Percentiles rank a stretch among this genome's conserved stretches.
These are phyloP conservation scores for Valencia hispanica DNA, from an alignment of 2,797 vertebrate genomes.

Conservation along the genomic window DNA sequence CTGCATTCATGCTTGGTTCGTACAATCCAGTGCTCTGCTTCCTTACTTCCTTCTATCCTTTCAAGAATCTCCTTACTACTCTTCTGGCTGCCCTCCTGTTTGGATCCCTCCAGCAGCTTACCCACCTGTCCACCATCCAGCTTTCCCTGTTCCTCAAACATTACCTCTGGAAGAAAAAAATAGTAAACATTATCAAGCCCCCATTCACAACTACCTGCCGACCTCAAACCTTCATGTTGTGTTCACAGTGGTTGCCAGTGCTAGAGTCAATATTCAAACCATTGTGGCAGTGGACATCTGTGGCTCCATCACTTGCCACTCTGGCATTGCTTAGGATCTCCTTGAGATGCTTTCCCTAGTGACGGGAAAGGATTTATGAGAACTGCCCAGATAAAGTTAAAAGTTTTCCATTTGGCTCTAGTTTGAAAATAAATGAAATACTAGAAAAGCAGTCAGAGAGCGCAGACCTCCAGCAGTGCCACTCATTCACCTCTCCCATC, in stretches of 20 bases:
- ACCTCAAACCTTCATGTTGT: too few relatives aligned
- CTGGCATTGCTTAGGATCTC: neutral
- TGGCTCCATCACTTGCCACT: neutral
- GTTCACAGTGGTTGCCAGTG: too few relatives aligned
- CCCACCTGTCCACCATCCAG: neutral
- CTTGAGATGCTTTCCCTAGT: neutral
- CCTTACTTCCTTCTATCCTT: neutral
- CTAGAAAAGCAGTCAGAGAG: too few relatives aligned
- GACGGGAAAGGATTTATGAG: neutral
- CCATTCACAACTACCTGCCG: neutral
- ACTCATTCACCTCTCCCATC: too few relatives aligned
- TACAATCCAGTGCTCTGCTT: neutral
- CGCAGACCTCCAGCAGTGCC: too few relatives aligned
- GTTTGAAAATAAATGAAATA: too few relatives aligned
- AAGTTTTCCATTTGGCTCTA: neutral
- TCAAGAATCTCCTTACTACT: neutral
- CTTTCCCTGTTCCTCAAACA: neutral
- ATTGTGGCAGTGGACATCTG: neutral
- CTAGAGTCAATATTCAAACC: neutral
- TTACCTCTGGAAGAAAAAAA: neutral
- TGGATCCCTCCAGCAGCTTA: neutral
- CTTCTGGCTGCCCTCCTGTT: neutral
- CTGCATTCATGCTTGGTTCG: neutral
- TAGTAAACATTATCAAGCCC: neutral
- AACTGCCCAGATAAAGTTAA: neutral